Percentiles rank a stretch among this genome's conserved stretches.
phyloP scores from a whole-genome alignment of 2,888 invertebrate genomes.

The Eupeodes latifasciatus region DNA sequence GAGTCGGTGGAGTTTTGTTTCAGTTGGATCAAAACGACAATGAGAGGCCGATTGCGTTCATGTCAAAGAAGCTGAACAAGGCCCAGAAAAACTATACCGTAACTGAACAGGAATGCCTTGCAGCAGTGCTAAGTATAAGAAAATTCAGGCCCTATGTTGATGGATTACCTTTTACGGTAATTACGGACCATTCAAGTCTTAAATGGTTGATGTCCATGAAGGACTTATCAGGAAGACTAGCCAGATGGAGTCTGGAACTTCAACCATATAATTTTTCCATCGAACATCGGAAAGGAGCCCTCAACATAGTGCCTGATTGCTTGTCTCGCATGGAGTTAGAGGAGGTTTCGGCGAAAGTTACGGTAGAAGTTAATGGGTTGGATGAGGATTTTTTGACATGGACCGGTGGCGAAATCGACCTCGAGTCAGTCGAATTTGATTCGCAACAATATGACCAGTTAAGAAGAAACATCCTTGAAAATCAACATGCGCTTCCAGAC shows the following conservation, averaged over 20 bases:
- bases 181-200: neutral
- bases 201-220: no score
- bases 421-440: slow-evolving; percentile 14
- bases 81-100: no score
- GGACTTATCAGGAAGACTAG: no score
- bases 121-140: neutral
- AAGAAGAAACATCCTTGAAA: no score
- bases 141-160: slow-evolving; percentile 2
- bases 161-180: slow-evolving; percentile 1
- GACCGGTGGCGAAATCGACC: slow-evolving; percentile 17
- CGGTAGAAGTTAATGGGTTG: neutral
- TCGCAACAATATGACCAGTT: neutral
- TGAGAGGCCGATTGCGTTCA: neutral
- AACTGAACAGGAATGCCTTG: no score
- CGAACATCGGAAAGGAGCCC: neutral
- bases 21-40: slow-evolving; percentile 1
- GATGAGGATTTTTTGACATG: neutral
- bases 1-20: neutral
- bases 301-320: neutral
- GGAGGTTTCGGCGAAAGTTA: no score
- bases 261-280: no score
- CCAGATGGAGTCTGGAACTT: no score
- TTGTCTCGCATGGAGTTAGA: slow-evolving; percentile 11
- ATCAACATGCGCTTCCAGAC: no score
- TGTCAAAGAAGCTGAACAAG: no score